Base-by-base conservation (phyloP, 1,140 invertebrate species). In the Trigoniulus corallinus region DNA sequence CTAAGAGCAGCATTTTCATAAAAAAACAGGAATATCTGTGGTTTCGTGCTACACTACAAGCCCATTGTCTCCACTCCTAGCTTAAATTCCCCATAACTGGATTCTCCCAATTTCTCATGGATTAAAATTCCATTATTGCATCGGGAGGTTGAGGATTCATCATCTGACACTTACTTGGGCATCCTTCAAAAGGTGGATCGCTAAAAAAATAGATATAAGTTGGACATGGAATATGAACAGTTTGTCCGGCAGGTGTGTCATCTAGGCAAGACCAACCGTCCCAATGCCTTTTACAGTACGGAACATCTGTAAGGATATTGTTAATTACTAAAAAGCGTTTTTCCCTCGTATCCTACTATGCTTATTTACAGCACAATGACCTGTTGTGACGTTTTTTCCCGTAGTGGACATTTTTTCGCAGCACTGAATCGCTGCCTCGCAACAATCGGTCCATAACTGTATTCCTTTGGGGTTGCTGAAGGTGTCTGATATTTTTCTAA, bases 191-290 rank as follows among this genome's bases (percentile, higher is more conserved):
- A 22, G 62, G 59, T 10, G 58, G 56, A 18, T 60, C 55, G 2
- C 55, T 56, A 7, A 54, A 47, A 25, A 61, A 64, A 47, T 64
- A 66, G 42, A 70, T 66, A 56, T 67, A 69, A 12, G 51, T 40
- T 10, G 67, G 67, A 53, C 69, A 71, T 21, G 50, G 29, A 4
- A 41, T 47, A 22, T 57, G 29, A 0, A 59, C 54, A 15, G 54
- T 48, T 45, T 51, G 47, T 20, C 54, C 55, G 21, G 56, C 57
- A 12, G 48, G 53, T 20, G 61, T 55, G 12, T 57, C 57, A n/a
- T 58, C 47, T 62, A 66, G 71, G 51, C 70, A 72, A 27, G 62
- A 59, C 68, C 69, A 72, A 3, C 69, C 69, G 54, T 72, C 70
- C 70, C 70, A 72, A 0, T 65, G 69, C 20, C 60, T 47, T 2